Evolutionary conservation across 2,113 vertebrate species (phyloP).

Genomic region (Chaenocephalus aceratus): DNA sequence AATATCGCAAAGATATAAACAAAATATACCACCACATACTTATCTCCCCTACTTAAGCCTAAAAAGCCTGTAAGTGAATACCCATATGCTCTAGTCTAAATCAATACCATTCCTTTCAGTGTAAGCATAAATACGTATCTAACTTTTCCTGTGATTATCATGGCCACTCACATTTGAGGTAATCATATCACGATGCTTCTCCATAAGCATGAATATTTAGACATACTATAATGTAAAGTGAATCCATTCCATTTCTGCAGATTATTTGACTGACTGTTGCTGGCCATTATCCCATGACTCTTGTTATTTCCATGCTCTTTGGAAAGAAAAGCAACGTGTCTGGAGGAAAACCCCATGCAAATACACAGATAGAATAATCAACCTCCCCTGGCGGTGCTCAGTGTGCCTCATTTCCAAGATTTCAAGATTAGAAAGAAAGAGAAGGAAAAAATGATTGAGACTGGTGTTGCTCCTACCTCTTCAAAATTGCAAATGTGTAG

Average conservation of each 20-base stretch:
- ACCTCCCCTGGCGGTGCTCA: constrained; percentile 38
- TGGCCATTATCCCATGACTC: constrained; percentile 35
- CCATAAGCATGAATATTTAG: constrained; percentile 40
- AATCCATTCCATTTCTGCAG: constrained; percentile 49
- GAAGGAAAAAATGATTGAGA: constrained; percentile 52
- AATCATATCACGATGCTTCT: constrained; percentile 52
- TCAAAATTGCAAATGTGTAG: constrained; percentile 73
- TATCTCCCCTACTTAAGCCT: constrained; percentile 65
- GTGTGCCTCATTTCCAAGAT: constrained; percentile 58
- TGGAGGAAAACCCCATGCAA: constrained; percentile 48
- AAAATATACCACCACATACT: constrained; percentile 60
- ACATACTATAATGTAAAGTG: constrained; percentile 45
- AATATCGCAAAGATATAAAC: constrained; percentile 73
- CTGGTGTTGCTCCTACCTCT: constrained; percentile 59
- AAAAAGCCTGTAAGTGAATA: constrained; percentile 76
- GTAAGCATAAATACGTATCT: constrained; percentile 65
- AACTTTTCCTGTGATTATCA: constrained; percentile 68
- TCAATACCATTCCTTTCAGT: constrained; percentile 73
- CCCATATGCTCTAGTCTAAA: constrained; percentile 58
- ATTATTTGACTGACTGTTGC: constrained; percentile 44
- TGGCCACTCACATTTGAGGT: constrained; percentile 62
- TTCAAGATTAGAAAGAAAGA: constrained; percentile 59
- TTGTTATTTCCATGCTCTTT: constrained; percentile 43
- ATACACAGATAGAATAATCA: constrained; percentile 65
- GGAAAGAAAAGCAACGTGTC: constrained; percentile 47